phyloP scores from a whole-genome alignment of 2,113 vertebrate genomes.

The Muscicapa adusta region DNA sequence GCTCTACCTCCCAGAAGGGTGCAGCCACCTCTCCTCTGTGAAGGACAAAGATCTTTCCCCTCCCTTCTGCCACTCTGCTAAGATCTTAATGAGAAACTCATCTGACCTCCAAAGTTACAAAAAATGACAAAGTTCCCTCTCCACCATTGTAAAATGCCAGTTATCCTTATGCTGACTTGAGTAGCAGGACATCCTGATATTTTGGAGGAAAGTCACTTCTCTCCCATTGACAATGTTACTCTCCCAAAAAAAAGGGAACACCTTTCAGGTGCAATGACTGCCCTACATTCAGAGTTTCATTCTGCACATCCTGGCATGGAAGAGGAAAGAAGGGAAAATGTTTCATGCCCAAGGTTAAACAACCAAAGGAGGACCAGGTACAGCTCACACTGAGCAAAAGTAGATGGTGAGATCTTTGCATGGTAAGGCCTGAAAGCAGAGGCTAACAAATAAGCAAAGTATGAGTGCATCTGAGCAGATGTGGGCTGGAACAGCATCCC shows the following conservation, averaged over 20 bases:
- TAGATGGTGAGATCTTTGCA: background rate
- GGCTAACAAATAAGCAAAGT: background rate
- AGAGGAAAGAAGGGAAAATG: background rate
- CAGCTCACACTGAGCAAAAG: background rate
- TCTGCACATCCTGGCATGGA: background rate
- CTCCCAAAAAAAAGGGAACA: background rate
- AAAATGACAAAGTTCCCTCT: background rate
- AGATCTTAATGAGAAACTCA: background rate
- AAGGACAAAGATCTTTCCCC: background rate
- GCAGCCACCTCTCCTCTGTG: background rate
- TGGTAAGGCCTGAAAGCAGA: background rate
- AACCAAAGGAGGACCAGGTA: background rate
- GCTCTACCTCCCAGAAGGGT: background rate
- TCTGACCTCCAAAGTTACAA: background rate
- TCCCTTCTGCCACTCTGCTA: background rate
- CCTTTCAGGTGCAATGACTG: background rate
- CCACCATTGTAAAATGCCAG: background rate
- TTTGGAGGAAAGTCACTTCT: background rate
- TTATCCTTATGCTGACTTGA: background rate
- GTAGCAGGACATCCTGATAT: background rate
- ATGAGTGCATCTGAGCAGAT: background rate
- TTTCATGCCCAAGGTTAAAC: background rate
- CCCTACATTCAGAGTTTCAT: background rate
- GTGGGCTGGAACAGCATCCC: background rate
- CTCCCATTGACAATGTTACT: rapidly evolving